These are phyloP conservation scores for Lepidurus apus DNA, from an alignment of 1,140 invertebrate genomes.

Conservation along the genomic window DNA sequence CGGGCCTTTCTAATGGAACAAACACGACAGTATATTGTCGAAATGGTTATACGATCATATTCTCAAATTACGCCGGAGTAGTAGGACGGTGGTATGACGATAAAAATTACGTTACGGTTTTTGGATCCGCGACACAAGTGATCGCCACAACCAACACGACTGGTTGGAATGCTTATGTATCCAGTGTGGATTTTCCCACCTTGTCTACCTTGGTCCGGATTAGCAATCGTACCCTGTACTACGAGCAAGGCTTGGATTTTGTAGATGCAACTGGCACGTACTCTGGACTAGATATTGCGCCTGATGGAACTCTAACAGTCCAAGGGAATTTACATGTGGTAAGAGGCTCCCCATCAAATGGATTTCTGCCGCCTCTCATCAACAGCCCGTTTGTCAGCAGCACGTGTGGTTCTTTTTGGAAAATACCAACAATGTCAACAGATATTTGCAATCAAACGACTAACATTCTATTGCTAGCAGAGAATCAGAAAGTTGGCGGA, in stretches of 20 bases:
- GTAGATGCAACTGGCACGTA: neutral
- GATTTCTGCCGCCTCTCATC: neutral
- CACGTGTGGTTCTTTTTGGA: neutral
- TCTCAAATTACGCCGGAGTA: too few species aligned
- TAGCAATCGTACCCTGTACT: neutral
- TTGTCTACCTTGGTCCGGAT: neutral
- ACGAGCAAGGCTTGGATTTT: neutral
- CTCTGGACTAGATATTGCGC: neutral
- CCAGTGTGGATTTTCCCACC: neutral
- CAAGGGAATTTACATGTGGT: neutral
- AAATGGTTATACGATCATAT: neutral
- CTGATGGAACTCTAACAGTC: neutral
- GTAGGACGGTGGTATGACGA: neutral
- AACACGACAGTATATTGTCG: neutral
- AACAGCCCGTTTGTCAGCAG: neutral
- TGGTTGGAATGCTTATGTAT: neutral
- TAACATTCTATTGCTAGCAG: neutral
- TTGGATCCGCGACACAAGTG: neutral
- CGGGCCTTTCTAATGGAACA: neutral
- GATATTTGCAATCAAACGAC: neutral
- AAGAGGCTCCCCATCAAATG: neutral
- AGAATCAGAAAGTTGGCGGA: neutral
- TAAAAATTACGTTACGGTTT: neutral
- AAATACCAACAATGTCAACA: neutral
- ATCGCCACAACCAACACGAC: neutral